Base-by-base conservation (phyloP, 1,140 invertebrate genomes). In the Hetaerina americana region DNA sequence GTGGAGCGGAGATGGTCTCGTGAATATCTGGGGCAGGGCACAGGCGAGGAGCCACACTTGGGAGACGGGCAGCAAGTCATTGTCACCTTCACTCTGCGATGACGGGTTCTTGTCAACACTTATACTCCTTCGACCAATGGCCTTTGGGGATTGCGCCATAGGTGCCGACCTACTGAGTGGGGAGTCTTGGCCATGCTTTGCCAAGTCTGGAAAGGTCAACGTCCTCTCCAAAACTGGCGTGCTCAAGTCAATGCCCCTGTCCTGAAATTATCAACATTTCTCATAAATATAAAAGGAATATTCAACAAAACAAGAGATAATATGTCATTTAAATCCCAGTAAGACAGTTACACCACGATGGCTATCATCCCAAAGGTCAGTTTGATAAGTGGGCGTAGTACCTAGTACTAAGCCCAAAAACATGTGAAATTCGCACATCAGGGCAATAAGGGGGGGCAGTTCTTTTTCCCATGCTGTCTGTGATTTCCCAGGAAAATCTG, bases 11-110 rank as follows among this genome's bases (percentile, higher is more conserved):
- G 82, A 82, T 0, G 88, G 88, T 66, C 86, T 84, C 25, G 87
- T 88, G 78, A 90, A 93, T 5, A 89, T 78, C 15, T 85, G 83
- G 0, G 91, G 89, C 75, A 93, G 81, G 8, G 89, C 87, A 26
- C 87, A 88, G 1, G 91, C 87, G 73, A 94, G 81, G 40, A 94
- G 81, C 92, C 92, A 94, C 5, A 92, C 90, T 75, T 88, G 86
- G 70, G 90, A 90, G 71, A 90, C 81, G 0, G 90, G 89, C 79
- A 89, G 81, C 71, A 87, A 78, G 31, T 84, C 82, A 27, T 79
- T 78, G 70, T 49, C 73, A 18, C 22, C 40, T n/a, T 57, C 10
- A 3, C 10, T 57, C 22, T 12, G 15, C 3, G 1, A 18, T n/a
- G 10, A 57, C 10, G 40, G 10, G 26, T 22, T 68, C 24, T 24